Evolutionary conservation across 2,888 invertebrate genomes (phyloP), one percentile per base, ranked within the genome.

Genomic region (Aleiodes alternator): DNA sequence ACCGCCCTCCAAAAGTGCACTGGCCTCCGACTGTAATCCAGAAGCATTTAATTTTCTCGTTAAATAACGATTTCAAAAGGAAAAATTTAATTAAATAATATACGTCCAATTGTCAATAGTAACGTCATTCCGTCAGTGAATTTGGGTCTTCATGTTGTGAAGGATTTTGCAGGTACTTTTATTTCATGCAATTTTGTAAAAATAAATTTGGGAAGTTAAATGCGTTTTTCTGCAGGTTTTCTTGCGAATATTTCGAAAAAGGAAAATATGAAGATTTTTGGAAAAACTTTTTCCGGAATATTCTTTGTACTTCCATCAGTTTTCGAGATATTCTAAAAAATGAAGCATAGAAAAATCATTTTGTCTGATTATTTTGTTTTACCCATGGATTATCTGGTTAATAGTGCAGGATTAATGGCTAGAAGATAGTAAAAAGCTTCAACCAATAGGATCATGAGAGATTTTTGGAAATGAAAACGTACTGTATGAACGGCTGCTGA

Each of bases 401-500:
- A 9, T 8, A 43, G 43, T 43, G 43, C 43, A 43, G 43, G 9
- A 43, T 43, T 43, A 43, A 11, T 43, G 1, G 43, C 43, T 43
- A 9, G 43, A 43, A 43, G 8, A 43, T 5, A 43, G 7, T 1
- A 43, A 43, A 43, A 9, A 43, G 43, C 43, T 43, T 43, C 43
- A 43, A 8, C 43, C 43, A 43, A 43, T 43, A 51, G 31, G 14
- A 29, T n/a, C 8, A n/a, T 50, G n/a, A 31, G 8, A 51, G 29
- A 50, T 23, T 53, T 23, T 34, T 31, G 66, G 43, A 66, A 53
- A 59, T 11, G 31, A 57, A 53, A 88, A 91, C 91, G 91, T 92
- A 93, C 93, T 91, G 93, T 92, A 90, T 93, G 93, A 84, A 93
- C 92, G 82, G 93, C 92, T 82, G 92, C 92, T 85, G 93, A 91